Conservation (phyloP, 2,888 invertebrate genomes). For the Chirona hameri region DNA sequence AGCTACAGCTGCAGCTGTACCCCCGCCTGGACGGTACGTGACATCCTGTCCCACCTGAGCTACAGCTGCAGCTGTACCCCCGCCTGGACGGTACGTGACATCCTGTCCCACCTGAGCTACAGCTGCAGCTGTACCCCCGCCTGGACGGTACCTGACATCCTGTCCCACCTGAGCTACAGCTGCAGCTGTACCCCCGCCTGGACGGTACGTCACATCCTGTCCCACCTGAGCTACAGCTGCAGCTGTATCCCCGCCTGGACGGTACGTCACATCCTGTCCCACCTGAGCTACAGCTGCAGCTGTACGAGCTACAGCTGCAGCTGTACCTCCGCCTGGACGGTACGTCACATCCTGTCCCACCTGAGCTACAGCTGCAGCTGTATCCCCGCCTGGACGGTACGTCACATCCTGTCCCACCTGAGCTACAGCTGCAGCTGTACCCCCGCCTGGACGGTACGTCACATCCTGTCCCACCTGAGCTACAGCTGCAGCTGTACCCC, state of each 20-base stretch:
- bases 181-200: not conserved
- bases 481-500: not conserved
- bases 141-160: not conserved
- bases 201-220: not conserved
- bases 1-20: not conserved
- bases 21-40: not conserved
- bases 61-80: not conserved
- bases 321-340: slow-evolving; percentile 2
- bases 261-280: not conserved
- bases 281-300: not conserved
- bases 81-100: not conserved
- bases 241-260: not conserved
- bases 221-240: not conserved
- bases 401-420: not conserved
- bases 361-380: not conserved
- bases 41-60: not conserved
- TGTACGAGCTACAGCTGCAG: too few species aligned
- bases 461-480: not conserved
- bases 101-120: not conserved
- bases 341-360: not conserved
- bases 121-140: not conserved
- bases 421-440: not conserved
- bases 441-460: not conserved
- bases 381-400: not conserved
- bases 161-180: not conserved